A percentile compares a stretch with the other conserved stretches of the same genome.
Conservation (phyloP, 2,888 invertebrate species). For the Eubasilissa splendida region DNA sequence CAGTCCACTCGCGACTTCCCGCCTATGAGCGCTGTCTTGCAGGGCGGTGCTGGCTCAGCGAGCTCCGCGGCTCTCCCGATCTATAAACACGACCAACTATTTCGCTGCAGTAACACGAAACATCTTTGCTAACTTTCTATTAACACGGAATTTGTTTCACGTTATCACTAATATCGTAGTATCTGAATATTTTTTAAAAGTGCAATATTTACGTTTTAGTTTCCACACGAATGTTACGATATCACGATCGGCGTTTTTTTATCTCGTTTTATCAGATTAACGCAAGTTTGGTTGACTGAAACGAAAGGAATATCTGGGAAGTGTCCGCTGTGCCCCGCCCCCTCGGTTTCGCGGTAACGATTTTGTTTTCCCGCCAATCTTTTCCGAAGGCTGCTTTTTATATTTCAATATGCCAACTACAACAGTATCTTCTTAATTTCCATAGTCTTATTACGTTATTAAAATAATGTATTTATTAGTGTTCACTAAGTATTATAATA, state of each 20-base stretch:
- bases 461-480: no score
- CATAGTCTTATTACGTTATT: no score
- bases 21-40: slow-evolving; percentile 59
- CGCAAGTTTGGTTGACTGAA: no score
- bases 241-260: neutral
- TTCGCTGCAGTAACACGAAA: slow-evolving; percentile 10
- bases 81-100: slow-evolving; percentile 27
- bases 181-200: neutral
- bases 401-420: no score
- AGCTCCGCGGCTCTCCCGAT: slow-evolving; percentile 34
- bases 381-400: neutral
- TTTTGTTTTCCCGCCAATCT: slow-evolving; percentile 26
- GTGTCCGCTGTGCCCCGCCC: slow-evolving; percentile 8
- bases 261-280: no score
- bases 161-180: neutral
- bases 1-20: slow-evolving; percentile 32
- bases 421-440: no score
- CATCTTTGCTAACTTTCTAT: slow-evolving; percentile 11
- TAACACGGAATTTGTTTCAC: neutral
- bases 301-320: no score
- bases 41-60: slow-evolving; percentile 60
- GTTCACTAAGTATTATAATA: no score
- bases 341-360: slow-evolving; percentile 11
- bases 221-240: neutral
- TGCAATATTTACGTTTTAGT: slow-evolving; percentile 4